Conservation (phyloP, 2,113 vertebrate genomes). For the Chaetorhynchus papuensis region DNA sequence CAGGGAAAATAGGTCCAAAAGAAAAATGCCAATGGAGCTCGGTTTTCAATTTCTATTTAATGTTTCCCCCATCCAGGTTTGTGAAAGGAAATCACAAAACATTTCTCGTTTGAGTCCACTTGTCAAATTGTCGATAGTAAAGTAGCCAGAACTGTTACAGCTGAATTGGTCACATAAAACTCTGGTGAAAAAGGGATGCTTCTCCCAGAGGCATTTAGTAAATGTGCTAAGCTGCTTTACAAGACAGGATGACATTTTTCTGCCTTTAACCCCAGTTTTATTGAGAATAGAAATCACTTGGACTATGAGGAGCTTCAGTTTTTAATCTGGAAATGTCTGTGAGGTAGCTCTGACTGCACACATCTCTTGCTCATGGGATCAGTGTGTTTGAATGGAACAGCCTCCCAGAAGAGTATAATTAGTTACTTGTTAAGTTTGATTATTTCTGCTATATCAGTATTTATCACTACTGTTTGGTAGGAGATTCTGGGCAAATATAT, state of each 20-base stretch:
- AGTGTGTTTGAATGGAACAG: background rate
- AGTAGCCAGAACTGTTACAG: conserved; percentile 42
- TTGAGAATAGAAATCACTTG: conserved; percentile 3
- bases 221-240: conserved; percentile 29
- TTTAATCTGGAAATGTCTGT: background rate
- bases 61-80: conserved; percentile 3
- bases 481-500: background rate
- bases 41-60: conserved; percentile 21
- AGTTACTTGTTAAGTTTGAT: background rate
- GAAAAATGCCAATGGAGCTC: background rate
- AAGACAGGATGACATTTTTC: conserved; percentile 31
- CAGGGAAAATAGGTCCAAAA: conserved; percentile 4
- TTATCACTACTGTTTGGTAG: background rate
- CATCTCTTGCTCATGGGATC: background rate
- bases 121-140: conserved; percentile 34
- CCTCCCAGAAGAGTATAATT: background rate
- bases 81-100: conserved; percentile 31
- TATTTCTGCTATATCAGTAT: background rate
- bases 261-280: conserved; percentile 30
- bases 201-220: conserved; percentile 37
- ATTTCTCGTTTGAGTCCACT: conserved; percentile 29
- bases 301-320: background rate
- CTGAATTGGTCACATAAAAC: conserved; percentile 51
- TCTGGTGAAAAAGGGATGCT: conserved; percentile 28
- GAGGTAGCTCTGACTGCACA: background rate